These are phyloP conservation scores for Tragelaphus buxtoni DNA, from an alignment of 2,113 vertebrate species.

Conservation along the genomic window DNA sequence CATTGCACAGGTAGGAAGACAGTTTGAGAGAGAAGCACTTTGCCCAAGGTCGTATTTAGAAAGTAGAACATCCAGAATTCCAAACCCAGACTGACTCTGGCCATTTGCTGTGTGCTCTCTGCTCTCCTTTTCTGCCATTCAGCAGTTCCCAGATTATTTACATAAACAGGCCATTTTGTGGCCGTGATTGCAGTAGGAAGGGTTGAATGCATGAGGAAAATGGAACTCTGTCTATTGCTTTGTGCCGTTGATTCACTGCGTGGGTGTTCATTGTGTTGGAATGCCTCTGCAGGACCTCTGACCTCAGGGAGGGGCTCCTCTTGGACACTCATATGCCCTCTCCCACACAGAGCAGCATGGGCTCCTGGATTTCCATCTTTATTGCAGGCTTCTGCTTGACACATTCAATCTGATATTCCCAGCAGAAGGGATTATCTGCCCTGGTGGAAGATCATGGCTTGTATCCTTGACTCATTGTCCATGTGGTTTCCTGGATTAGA, in stretches of 20 bases:
- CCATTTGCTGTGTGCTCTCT: neutral
- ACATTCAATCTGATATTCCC: neutral
- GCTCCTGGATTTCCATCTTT: neutral
- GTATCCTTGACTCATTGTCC: neutral
- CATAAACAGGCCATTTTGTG: neutral
- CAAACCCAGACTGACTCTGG: neutral
- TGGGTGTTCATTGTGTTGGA: neutral
- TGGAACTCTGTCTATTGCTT: neutral
- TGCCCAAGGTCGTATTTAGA: neutral
- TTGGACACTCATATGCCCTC: fast-evolving
- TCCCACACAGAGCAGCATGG: neutral
- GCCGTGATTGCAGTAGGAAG: neutral
- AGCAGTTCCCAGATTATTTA: neutral
- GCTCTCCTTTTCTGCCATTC: neutral
- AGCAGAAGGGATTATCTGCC: neutral
- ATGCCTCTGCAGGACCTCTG: neutral
- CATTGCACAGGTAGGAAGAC: neutral
- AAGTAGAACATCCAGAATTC: neutral
- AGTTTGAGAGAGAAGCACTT: neutral
- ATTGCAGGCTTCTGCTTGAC: neutral
- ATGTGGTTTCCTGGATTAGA: neutral
- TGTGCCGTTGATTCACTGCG: neutral
- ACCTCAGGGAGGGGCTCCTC: neutral
- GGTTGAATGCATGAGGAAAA: neutral
- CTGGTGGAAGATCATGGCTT: neutral